These are phyloP conservation scores for Sylvilagus bachmani DNA, from an alignment of 2,113 vertebrate genomes.

Conservation along the genomic window DNA sequence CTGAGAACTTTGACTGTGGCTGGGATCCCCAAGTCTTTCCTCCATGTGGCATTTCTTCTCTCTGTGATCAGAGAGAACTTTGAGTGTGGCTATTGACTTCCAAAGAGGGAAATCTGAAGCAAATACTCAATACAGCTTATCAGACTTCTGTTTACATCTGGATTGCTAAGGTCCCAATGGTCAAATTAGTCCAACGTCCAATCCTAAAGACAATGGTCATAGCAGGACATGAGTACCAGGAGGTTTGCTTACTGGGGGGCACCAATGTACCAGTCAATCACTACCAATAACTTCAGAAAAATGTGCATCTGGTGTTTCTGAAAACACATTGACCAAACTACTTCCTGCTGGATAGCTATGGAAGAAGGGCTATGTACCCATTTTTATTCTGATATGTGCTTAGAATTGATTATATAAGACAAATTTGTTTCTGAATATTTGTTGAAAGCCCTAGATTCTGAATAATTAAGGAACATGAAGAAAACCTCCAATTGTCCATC, in stretches of 20 bases:
- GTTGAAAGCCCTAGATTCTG: constrained; percentile 48
- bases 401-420: constrained; percentile 36
- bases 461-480: constrained; percentile 32
- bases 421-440: constrained; percentile 65
- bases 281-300: background rate
- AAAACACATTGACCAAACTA: background rate
- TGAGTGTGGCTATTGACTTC: background rate
- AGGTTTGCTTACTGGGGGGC: background rate
- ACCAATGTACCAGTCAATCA: background rate
- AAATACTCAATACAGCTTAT: background rate
- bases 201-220: background rate
- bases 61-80: background rate
- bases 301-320: background rate
- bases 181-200: background rate
- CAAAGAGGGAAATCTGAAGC: background rate
- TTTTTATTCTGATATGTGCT: constrained; percentile 32
- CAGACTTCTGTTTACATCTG: background rate
- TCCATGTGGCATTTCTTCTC: background rate
- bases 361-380: background rate
- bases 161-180: background rate
- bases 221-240: background rate
- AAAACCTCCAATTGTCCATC: constrained; percentile 51
- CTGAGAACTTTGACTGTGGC: background rate
- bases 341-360: background rate
- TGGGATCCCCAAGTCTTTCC: background rate